Percentiles rank a stretch among this genome's conserved stretches.
Conservation (phyloP, 1,140 invertebrate species). For the Bombus soroeensis region DNA sequence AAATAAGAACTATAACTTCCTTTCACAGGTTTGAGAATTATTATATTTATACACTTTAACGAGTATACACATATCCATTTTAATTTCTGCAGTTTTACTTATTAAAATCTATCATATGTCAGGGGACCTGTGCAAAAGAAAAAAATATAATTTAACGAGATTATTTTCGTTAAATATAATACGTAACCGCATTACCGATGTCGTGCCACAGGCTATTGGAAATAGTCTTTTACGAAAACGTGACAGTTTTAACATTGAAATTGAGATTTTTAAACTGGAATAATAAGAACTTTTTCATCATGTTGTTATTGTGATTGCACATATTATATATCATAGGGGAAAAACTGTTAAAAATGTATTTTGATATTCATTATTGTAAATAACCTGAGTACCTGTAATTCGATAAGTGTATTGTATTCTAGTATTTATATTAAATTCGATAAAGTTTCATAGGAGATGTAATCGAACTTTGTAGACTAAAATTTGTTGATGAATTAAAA, state of each 20-base stretch:
- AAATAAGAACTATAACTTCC: conserved; percentile 1
- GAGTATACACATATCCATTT: not conserved
- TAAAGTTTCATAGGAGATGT: not conserved
- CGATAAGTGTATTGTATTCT: conserved; percentile 24
- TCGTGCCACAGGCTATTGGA: too few relatives aligned
- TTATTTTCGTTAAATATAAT: conserved; percentile 34
- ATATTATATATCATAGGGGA: not conserved
- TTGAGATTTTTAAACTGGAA: not conserved
- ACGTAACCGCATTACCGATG: not conserved
- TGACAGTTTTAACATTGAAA: not conserved
- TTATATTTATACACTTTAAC: conserved; percentile 15
- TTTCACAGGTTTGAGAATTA: not conserved
- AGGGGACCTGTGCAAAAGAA: not conserved
- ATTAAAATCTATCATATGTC: conserved; percentile 1
- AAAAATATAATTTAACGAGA: conserved; percentile 6
- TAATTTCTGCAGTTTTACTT: not conserved
- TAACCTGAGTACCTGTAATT: conserved; percentile 38
- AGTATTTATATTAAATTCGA: conserved; percentile 36
- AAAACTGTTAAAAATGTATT: conserved; percentile 4
- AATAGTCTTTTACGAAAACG: not conserved
- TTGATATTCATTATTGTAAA: conserved; percentile 30
- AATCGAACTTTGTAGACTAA: not conserved
- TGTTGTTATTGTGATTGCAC: not conserved
- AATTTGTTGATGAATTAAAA: conserved; percentile 22
- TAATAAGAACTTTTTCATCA: not conserved